Conservation (phyloP, 2,888 invertebrate species). For the Blastobasis lacticolella region DNA sequence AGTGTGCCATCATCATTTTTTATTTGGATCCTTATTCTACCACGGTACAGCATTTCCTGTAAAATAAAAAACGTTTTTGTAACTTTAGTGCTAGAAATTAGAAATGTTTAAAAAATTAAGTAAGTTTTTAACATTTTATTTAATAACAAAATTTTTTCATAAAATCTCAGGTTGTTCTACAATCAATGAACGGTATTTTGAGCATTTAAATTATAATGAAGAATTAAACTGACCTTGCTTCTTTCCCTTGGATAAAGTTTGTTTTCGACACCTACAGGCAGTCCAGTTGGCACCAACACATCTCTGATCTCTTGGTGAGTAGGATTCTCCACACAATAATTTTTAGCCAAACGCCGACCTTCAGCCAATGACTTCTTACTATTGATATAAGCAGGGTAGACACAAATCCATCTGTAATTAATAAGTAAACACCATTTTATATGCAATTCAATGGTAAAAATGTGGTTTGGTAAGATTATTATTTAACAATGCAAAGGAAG, state of each 20-base stretch:
- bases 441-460: no score
- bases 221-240: slow-evolving; percentile 78
- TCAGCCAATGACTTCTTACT: slow-evolving; percentile 92
- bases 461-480: no score
- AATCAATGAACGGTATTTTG: no score
- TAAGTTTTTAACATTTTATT: no score
- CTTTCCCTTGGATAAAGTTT: slow-evolving; percentile 93
- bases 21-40: slow-evolving; percentile 93
- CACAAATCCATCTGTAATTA: slow-evolving; percentile 89
- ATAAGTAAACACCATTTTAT: no score
- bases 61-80: slow-evolving; percentile 13
- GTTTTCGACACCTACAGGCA: slow-evolving; percentile 92
- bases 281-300: slow-evolving; percentile 87
- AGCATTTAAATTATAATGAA: no score
- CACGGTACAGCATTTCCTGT: slow-evolving; percentile 85
- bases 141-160: no score
- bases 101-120: no score
- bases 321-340: slow-evolving; percentile 94
- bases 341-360: slow-evolving; percentile 89
- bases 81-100: no score
- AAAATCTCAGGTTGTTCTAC: no score
- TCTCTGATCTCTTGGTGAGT: slow-evolving; percentile 96
- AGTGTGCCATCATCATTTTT: slow-evolving; percentile 91
- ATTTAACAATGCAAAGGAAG: no score
- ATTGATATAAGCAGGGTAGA: slow-evolving; percentile 97